Conservation (phyloP, 2,888 invertebrate genomes). For the Parthenolecanium corni region DNA sequence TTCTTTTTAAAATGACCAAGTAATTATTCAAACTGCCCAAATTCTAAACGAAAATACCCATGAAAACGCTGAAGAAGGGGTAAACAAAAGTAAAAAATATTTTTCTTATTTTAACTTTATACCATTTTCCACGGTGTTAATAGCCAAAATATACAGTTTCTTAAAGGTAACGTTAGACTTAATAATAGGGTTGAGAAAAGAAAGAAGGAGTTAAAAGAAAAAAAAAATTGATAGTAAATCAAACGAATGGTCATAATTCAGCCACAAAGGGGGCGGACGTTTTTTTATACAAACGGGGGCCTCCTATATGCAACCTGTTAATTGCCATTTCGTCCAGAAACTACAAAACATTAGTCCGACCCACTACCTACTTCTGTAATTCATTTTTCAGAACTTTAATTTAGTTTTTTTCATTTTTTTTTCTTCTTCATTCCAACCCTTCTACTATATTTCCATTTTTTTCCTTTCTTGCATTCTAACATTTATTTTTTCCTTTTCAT, state of each 20-base stretch:
- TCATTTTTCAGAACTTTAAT: conserved; percentile 26
- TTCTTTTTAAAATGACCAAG: too few species aligned
- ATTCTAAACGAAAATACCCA: too few species aligned
- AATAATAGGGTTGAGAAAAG: conserved; percentile 27
- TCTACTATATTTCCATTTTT: conserved; percentile 1
- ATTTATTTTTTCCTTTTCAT: background rate
- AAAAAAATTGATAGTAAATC: conserved; percentile 26
- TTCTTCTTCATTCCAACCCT: conserved; percentile 3
- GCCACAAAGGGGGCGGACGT: conserved; percentile 25
- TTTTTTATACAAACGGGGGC: conserved; percentile 20
- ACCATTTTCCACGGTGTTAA: conserved; percentile 13
- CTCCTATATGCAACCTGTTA: conserved; percentile 29
- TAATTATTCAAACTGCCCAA: too few species aligned
- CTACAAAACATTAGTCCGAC: conserved; percentile 20
- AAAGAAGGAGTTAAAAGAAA: too few species aligned
- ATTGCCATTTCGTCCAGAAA: conserved; percentile 26
- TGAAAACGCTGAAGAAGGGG: too few species aligned
- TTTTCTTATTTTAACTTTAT: background rate
- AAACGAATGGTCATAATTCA: conserved; percentile 27
- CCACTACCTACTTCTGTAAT: conserved; percentile 27
- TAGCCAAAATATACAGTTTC: too few species aligned
- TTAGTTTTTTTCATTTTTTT: conserved; percentile 20
- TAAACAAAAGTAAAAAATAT: background rate
- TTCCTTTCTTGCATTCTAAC: background rate
- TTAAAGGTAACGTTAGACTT: conserved; percentile 18